A percentile compares a stretch with the other conserved stretches of the same genome.
Evolutionary conservation across 2,113 vertebrate species (phyloP).

Genomic region (Poecile atricapillus): DNA sequence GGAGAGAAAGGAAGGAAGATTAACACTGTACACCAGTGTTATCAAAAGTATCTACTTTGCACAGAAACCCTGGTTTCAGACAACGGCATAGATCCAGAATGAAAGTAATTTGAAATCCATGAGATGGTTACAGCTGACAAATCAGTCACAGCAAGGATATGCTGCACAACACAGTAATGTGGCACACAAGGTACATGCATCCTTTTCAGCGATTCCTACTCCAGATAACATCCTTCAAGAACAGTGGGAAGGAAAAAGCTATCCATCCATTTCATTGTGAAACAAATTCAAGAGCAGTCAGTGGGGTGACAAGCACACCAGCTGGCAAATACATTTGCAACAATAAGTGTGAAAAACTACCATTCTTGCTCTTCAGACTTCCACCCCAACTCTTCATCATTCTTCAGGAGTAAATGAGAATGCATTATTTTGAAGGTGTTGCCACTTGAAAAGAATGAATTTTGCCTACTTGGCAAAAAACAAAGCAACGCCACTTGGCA

Average conservation of each 20-base stretch:
- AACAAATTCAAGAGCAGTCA: neutral
- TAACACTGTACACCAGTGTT: neutral
- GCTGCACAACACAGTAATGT: accelerated
- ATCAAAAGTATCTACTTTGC: neutral
- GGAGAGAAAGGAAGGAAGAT: neutral
- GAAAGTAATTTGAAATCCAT: neutral
- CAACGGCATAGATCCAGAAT: accelerated
- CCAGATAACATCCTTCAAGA: neutral
- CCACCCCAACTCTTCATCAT: neutral
- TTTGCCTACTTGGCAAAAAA: neutral
- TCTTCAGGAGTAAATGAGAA: neutral
- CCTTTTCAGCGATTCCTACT: neutral
- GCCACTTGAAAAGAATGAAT: neutral
- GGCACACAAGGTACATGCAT: neutral
- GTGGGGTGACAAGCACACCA: neutral
- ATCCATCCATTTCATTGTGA: neutral
- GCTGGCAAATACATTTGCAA: neutral
- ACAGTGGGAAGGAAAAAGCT: neutral
- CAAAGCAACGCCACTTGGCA: neutral
- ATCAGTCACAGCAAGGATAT: neutral
- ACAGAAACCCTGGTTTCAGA: neutral
- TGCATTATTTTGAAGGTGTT: neutral
- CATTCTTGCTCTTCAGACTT: neutral
- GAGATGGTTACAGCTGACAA: neutral
- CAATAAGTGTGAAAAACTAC: neutral